A percentile compares a stretch with the other conserved stretches of the same genome.
phyloP scores from a whole-genome alignment of 2,797 vertebrate genomes.

The Rhinophrynus dorsalis region DNA sequence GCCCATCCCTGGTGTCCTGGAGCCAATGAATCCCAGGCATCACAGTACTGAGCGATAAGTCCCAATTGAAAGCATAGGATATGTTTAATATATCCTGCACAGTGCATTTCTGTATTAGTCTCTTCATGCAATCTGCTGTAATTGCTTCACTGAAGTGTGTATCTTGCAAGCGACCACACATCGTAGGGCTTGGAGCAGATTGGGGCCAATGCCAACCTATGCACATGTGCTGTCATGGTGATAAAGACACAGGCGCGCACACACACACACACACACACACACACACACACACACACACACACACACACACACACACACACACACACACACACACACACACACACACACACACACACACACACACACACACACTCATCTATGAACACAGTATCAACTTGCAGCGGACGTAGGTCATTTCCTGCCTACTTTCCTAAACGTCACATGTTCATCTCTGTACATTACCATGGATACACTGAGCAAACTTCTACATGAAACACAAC shows the following conservation, averaged over 20 bases:
- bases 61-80: too few species aligned
- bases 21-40: too few species aligned
- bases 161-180: too few species aligned
- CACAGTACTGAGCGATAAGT: too few species aligned
- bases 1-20: too few species aligned
- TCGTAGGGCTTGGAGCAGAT: too few species aligned
- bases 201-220: background rate
- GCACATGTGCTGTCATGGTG: slow-evolving; percentile 7
- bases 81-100: too few species aligned
- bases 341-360: background rate
- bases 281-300: background rate
- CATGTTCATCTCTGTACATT: background rate
- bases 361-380: background rate
- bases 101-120: too few species aligned
- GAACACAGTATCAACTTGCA: slow-evolving; percentile 4
- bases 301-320: background rate
- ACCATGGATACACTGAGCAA: slow-evolving; percentile 4
- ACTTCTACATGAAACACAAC: background rate
- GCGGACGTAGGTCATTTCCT: slow-evolving; percentile 43
- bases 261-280: background rate
- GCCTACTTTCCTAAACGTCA: slow-evolving; percentile 31
- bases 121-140: too few species aligned
- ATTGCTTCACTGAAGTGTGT: too few species aligned
- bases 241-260: background rate
- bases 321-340: background rate